Conservation (phyloP, 2,888 invertebrate genomes). For the Altica lythri region DNA sequence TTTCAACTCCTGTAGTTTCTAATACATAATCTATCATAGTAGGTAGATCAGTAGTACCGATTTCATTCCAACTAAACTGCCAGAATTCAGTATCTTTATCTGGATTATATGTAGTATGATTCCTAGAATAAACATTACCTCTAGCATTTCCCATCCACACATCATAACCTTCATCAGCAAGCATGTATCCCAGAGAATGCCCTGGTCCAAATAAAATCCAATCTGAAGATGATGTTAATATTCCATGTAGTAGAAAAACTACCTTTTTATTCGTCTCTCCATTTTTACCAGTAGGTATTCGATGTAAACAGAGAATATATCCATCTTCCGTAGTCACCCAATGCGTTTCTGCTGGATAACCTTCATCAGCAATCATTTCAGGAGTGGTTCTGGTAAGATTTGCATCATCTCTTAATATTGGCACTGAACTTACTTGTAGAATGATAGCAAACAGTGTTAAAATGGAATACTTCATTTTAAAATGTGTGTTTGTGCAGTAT, state of each 20-base stretch:
- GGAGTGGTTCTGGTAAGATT: too few relatives aligned
- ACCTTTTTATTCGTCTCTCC: slow-evolving; percentile 41
- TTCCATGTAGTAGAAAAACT: slow-evolving; percentile 61
- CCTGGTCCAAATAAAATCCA: slow-evolving; percentile 61
- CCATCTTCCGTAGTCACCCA: slow-evolving; percentile 60
- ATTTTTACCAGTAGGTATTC: slow-evolving; percentile 58
- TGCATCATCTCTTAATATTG: too few relatives aligned
- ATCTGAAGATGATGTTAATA: slow-evolving; percentile 60
- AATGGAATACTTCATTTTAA: too few relatives aligned
- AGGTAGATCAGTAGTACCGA: slow-evolving; percentile 78
- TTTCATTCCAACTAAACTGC: slow-evolving; percentile 77
- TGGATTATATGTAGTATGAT: slow-evolving; percentile 40
- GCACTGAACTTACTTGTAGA: too few relatives aligned
- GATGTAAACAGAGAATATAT: slow-evolving; percentile 61
- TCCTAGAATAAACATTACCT: slow-evolving; percentile 42
- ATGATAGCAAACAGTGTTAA: too few relatives aligned
- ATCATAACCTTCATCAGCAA: slow-evolving; percentile 48
- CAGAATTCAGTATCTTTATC: slow-evolving; percentile 52
- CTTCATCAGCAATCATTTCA: slow-evolving; percentile 54
- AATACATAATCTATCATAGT: slow-evolving; percentile 77
- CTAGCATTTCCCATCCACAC: slow-evolving; percentile 48
- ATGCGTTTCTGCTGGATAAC: slow-evolving; percentile 56
- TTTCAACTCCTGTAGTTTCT: slow-evolving; percentile 60
- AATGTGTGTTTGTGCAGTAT: too few relatives aligned
- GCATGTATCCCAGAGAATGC: slow-evolving; percentile 51